Evolutionary conservation across 2,888 invertebrate genomes (phyloP), one percentile per base, ranked within the genome.

Genomic region (Noctua janthina): DNA sequence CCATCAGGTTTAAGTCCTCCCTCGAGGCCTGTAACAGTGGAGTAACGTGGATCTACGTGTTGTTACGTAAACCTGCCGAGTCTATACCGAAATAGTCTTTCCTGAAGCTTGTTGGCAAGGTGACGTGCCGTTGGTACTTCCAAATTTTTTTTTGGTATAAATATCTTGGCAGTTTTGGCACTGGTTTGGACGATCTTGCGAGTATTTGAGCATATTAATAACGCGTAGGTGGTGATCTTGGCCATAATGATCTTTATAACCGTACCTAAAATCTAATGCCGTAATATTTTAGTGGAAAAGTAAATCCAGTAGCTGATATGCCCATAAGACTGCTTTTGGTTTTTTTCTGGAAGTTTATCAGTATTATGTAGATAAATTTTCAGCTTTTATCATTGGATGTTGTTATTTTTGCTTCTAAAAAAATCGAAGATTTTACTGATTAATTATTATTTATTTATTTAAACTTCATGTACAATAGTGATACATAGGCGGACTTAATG

Each of bases 1-100:
- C 85, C 71, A 80, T 85, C 85, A 85, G 85, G 71, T 81, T 85
- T 49, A 85, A 81, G 46, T 29, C 6, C 13, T 49, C 82, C 85
- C 82, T 20, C 1, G 81, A 72, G 71, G 68, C 66, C 67, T 43
- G 71, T 82, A 54, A 72, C 85, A 51, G 59, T 17, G 62, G 10
- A 85, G 67, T 17, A 51, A 39, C 51, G 68, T 64, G 49, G 69
- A 56, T 81, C 15, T 66, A 64, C 54, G 46, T 85, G 80, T 62
- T 80, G n/a, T 67, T 71, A 67, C 56, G 70, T 79, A n/a, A 59
- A 23, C 43, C n/a, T 7, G 15, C 46, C 59, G 51, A 46, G 49
- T 85, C 13, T 59, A 59, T 71, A 66, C 51, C 35, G 80, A 82
- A 85, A 85, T 80, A 67, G 43, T 85, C 0, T 43, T 84, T 39